phyloP scores from a whole-genome alignment of 2,113 vertebrate genomes.

The Podarcis raffonei region DNA sequence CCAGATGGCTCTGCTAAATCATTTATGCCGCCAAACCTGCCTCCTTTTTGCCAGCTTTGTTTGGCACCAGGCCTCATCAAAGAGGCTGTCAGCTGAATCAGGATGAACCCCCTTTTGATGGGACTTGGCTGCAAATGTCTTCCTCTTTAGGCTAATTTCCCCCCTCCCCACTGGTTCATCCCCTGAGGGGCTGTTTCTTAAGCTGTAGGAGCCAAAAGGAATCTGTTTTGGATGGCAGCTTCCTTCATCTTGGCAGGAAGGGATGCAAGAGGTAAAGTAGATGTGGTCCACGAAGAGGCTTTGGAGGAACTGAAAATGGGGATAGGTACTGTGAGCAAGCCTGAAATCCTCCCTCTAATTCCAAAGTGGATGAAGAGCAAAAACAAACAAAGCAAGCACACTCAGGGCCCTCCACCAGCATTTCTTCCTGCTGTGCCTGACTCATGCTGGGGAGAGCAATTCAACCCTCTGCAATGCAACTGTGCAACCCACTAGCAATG shows the following conservation, averaged over 20 bases:
- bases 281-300: not conserved
- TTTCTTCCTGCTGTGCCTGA: too few relatives aligned
- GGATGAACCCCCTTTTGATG: not conserved
- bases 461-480: too few relatives aligned
- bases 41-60: accelerated
- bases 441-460: not conserved
- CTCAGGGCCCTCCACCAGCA: not conserved
- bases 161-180: accelerated
- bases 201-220: not conserved
- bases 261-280: not conserved
- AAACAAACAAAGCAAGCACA: not conserved
- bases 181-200: accelerated
- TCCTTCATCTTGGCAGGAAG: not conserved
- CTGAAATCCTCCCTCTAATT: not conserved
- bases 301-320: not conserved
- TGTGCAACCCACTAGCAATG: too few relatives aligned
- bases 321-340: not conserved
- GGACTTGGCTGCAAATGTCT: not conserved
- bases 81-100: not conserved
- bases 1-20: slow-evolving; percentile 63
- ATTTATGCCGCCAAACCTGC: not conserved
- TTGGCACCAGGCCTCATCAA: not conserved
- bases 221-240: not conserved
- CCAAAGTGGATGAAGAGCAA: not conserved
- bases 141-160: not conserved